Evolutionary conservation across 2,113 vertebrate species (phyloP), one percentile per base, ranked within the genome.

Genomic region (Esox niger): DNA sequence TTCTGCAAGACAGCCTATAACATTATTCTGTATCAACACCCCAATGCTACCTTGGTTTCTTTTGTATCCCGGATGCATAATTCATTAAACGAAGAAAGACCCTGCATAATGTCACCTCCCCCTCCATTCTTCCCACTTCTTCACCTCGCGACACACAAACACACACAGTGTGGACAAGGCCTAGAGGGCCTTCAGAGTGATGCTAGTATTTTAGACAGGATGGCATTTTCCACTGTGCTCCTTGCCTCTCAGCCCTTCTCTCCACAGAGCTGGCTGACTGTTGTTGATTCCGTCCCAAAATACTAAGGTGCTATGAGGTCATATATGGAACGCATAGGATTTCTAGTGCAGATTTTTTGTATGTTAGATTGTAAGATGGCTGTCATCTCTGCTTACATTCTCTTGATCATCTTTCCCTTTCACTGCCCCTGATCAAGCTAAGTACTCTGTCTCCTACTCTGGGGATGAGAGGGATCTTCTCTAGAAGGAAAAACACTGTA

Each of bases 161-260:
- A 65, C 62, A 72, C 54, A 55, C 27, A 20, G 55, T 33, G 54
- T 69, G 82, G 75, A 79, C 73, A 30, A 35, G 58, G 72, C 79
- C 83, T 20, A 52, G 74, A 17, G 76, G 80, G 68, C 71, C 74
- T 77, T 70, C 62, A 60, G 29, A 35, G 55, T 81, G 84, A 87
- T 82, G 66, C 79, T 73, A 86, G 73, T 66, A 66, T 79, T 85
- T 87, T 71, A 76, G 85, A 87, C 87, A 81, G 78, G 56, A 72
- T 84, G 81, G 81, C 86, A 83, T 87, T 87, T 86, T 62, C 78
- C 77, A 79, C 77, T 71, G 27, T 62, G 74, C 67, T 49, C 56
- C n/a, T n/a, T n/a, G n/a, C n/a, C 20, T 47, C 31, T 23, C 20
- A 26, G 26, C n/a, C 30, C 43, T 4, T 11, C 20, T 27, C 25